Base-by-base conservation (phyloP, 2,797 vertebrate species). In the Ptychadena robeensis region DNA sequence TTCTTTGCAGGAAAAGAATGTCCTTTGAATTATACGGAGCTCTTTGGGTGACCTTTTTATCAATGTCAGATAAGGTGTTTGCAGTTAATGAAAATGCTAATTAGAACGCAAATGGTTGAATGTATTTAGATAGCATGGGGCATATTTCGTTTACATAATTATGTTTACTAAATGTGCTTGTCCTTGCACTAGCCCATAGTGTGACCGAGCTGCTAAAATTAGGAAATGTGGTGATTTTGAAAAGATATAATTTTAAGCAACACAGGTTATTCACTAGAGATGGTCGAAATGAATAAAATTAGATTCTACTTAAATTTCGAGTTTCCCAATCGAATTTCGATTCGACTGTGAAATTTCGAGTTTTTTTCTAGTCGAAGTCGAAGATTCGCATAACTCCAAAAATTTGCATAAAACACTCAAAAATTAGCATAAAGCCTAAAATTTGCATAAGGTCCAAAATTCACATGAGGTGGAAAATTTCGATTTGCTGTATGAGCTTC, bases 1-100 rank as follows among this genome's bases (percentile, higher is more conserved):
- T 65, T 65, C 63, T n/a, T 35, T 67, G 31, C 18, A 67, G 8
- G 31, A 25, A 69, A 69, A 69, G 35, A 40, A 69, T 37, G 35
- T 69, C 67, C 67, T 34, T 38, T 38, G 67, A 25, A 38, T 69
- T 69, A 69, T 69, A 69, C 25, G 8, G 34, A 69, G 34, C 35
- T 38, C 34, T 40, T 27, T 69, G n/a, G 35, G 34, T 69, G 67
- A 69, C 67, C 67, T 38, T 68, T 69, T 69, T 38, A 37, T 67
- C 65, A 38, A 38, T 69, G 67, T 38, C 67, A 69, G 67, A 69
- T 38, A 67, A 69, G 35, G 35, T 69, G 35, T 40, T 40, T 69
- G 65, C 65, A 67, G 67, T 69, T 40, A 69, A 69, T 69, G 35
- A 69, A 34, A 69, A 69, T 69, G 35, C 67, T 69, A 69, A 69